Evolutionary conservation across 2,797 vertebrate species (phyloP), one percentile per base, ranked within the genome.

Genomic region (Diceros bicornis): DNA sequence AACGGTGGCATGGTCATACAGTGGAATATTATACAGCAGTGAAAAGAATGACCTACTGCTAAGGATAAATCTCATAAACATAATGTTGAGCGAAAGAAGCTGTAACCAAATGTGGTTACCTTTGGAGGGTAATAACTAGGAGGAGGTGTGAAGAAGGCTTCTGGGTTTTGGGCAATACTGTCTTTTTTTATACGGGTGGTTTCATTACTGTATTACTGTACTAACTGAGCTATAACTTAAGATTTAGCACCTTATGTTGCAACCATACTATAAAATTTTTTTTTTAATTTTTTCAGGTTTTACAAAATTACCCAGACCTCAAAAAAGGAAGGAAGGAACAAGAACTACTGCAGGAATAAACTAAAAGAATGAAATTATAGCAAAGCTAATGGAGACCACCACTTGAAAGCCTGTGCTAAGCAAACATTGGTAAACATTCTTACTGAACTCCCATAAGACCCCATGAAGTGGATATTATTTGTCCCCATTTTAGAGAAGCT

Each of bases 271-370:
- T 62, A 57, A 77, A n/a, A 41, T 34, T 75, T 41, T 25, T 25
- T 89, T 41, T 12, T 0, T 52, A 59, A 21, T 75, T 11, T 34
- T 66, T 89, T 44, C 55, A 86, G 44, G 44, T 44, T 32, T 85
- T 79, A 86, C 29, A 91, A 71, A 81, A 81, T 64, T 57, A 91
- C 23, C 18, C 37, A 77, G 34, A 47, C 9, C 23, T 71, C 79
- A 64, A 29, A 47, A 72, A 81, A 91, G 32, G 14, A 50, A 72
- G 21, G 50, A 21, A 72, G 52, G 52, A 62, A 61, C 47, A 88
- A 71, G 85, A 92, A 52, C 77, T 85, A 68, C n/a, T 93, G 44
- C 71, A 71, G 34, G 8, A 92, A 93, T 78, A 93, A 93, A 95
- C 52, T 52, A 37, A 95, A 89, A 68, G 41, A 86, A 52, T 55